Percentiles rank a stretch among this genome's conserved stretches.
These are phyloP conservation scores for Mesembrinibis cayennensis DNA, from an alignment of 2,113 vertebrate genomes.

Conservation along the genomic window DNA sequence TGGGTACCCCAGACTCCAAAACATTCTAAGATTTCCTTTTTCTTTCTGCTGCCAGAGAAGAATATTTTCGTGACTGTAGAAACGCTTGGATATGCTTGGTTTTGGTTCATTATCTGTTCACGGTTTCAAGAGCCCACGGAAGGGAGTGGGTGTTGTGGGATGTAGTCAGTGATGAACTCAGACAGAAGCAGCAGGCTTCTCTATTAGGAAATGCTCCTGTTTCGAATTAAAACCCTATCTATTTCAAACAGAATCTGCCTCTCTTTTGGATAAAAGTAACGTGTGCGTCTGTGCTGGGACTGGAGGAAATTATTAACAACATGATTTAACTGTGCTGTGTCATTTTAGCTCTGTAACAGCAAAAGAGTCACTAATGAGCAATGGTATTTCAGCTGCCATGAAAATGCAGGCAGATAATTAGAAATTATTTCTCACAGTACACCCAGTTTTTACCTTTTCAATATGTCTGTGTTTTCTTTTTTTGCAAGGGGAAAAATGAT, in stretches of 20 bases:
- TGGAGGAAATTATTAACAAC: background rate
- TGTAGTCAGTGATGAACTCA: background rate
- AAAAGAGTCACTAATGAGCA: background rate
- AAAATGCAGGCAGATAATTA: background rate
- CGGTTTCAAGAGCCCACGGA: fast-evolving
- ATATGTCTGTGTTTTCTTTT: background rate
- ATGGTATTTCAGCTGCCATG: background rate
- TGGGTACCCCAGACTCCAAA: background rate
- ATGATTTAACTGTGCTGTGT: background rate
- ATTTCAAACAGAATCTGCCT: background rate
- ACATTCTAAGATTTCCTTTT: background rate
- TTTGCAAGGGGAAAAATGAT: background rate
- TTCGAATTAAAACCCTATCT: background rate
- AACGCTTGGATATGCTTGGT: background rate
- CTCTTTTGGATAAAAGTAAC: background rate
- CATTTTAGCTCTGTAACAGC: background rate
- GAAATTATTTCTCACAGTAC: background rate
- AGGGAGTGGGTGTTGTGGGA: background rate
- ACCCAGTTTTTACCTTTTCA: background rate
- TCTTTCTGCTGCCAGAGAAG: background rate
- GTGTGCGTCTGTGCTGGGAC: background rate
- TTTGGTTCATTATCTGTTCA: background rate
- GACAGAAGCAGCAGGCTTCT: background rate
- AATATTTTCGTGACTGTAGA: background rate
- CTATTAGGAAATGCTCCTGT: background rate